A percentile compares a stretch with the other conserved stretches of the same genome.
phyloP scores from a whole-genome alignment of 1,140 invertebrate species.

The Chironomus tepperi region DNA sequence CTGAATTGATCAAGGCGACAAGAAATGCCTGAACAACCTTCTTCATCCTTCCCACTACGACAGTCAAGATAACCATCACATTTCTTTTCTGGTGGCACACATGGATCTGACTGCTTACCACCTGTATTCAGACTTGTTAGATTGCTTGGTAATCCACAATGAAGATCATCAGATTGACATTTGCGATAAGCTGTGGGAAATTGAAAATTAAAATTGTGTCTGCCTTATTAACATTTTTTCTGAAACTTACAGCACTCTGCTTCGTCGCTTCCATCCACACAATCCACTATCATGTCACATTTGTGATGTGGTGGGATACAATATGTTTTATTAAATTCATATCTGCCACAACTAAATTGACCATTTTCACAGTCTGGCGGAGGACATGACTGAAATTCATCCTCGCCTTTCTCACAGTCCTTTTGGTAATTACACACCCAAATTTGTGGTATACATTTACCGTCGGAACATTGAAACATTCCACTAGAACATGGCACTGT shows the following conservation, averaged over 20 bases:
- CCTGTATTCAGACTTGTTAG: conserved; percentile 37
- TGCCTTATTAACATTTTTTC: conserved; percentile 21
- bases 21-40: conserved; percentile 60
- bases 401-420: conserved; percentile 82
- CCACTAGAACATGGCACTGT: conserved; percentile 50
- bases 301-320: conserved; percentile 81
- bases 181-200: conserved; percentile 67
- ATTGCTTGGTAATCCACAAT: conserved; percentile 51
- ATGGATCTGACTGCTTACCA: conserved; percentile 54
- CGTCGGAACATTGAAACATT: conserved; percentile 72
- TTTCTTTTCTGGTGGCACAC: conserved; percentile 74
- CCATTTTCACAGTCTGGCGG: conserved; percentile 81
- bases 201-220: conserved; percentile 19
- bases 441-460: conserved; percentile 72
- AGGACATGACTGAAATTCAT: conserved; percentile 80
- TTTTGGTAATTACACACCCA: conserved; percentile 85
- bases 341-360: conserved; percentile 79
- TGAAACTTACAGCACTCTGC: conserved; percentile 81
- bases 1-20: conserved; percentile 84
- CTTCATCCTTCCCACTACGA: conserved; percentile 76
- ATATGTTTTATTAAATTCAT: conserved; percentile 89
- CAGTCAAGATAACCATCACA: conserved; percentile 87
- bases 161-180: conserved; percentile 74
- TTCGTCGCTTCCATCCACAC: conserved; percentile 89
- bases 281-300: conserved; percentile 90